Base-by-base conservation (phyloP, 2,888 invertebrate species). In the Lithodes maja region DNA sequence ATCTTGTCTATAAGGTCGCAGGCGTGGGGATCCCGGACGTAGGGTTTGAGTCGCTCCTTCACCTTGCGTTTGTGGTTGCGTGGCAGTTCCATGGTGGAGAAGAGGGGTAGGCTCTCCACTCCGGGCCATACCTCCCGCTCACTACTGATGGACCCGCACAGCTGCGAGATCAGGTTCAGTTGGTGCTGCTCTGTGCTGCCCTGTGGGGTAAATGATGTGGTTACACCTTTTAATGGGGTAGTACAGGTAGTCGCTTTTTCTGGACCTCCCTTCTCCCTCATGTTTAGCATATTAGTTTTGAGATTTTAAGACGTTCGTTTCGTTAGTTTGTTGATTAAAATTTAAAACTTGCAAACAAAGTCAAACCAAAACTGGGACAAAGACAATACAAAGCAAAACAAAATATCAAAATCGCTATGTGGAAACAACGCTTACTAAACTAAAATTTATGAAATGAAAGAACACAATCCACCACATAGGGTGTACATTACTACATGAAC, bases 121-220 rank as follows among this genome's bases (percentile, higher is more conserved):
- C 97, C 98, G 0, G 98, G 98, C 99, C 99, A 99, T 2, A 97
- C 96, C 92, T 98, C 97, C 33, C 33, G 33, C 33, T 33, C 33
- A 0, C 98, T 96, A 0, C 97, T 97, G 91, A 99, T 98, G 0
- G 98, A 98, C 0, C 99, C 99, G 93, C 99, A 99, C 5, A 99
- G 95, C 93, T 99, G 98, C 0, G 98, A 97, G 91, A 99, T 99
- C 17, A 99, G 95, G 54, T 97, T 97, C 9, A 99, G 94, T 93
- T 99, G 99, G 93, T 98, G 97, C 93, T 99, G 99, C 93, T 99
- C 99, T 0, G 99, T 98, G 83, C 97, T 97, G 33, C 99, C 99
- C 95, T 97, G 97, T 97, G 98, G 97, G 90, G 55, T 55, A 9
- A 55, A 9, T 7, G 71, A 71, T 61, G 61, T 61, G 12, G 3